These are phyloP conservation scores for Drosophila antonietae DNA, from an alignment of 2,888 invertebrate genomes.

Conservation along the genomic window DNA sequence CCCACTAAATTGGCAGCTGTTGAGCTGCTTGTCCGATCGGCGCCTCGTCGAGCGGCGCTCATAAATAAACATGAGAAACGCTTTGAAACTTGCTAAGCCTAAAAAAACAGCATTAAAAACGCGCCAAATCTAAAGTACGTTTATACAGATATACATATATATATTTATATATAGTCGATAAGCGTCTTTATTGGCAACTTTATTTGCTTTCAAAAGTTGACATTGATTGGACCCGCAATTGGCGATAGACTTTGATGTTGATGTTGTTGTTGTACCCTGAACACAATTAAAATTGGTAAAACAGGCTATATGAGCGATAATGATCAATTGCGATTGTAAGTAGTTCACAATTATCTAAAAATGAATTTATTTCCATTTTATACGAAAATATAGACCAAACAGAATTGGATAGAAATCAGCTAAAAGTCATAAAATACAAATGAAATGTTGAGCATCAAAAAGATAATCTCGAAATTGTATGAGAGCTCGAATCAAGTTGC, in stretches of 20 bases:
- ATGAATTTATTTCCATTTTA: background rate
- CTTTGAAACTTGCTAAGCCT: slow-evolving; percentile 59
- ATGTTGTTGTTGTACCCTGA: background rate
- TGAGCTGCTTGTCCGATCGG: slow-evolving; percentile 13
- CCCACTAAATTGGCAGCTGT: slow-evolving; percentile 52
- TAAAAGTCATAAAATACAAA: too few relatives aligned
- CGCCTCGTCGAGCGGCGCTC: slow-evolving; percentile 23
- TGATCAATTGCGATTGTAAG: background rate
- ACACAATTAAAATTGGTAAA: background rate
- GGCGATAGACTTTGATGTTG: slow-evolving; percentile 43
- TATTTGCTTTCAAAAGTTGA: slow-evolving; percentile 79
- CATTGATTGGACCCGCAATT: slow-evolving; percentile 80
- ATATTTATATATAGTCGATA: slow-evolving; percentile 24
- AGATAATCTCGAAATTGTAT: too few relatives aligned
- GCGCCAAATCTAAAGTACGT: slow-evolving; percentile 41
- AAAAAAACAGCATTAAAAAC: slow-evolving; percentile 66
- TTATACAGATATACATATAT: background rate
- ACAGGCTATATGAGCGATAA: background rate
- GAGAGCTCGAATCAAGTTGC: too few relatives aligned
- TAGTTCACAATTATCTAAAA: background rate
- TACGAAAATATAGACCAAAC: too few relatives aligned
- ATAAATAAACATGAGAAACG: slow-evolving; percentile 76
- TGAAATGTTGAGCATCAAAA: too few relatives aligned
- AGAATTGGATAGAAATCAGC: too few relatives aligned
- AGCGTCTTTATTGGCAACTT: slow-evolving; percentile 70